Evolutionary conservation across 1,140 invertebrate genomes (phyloP).

Genomic region (Daktulosphaira vitifoliae): DNA sequence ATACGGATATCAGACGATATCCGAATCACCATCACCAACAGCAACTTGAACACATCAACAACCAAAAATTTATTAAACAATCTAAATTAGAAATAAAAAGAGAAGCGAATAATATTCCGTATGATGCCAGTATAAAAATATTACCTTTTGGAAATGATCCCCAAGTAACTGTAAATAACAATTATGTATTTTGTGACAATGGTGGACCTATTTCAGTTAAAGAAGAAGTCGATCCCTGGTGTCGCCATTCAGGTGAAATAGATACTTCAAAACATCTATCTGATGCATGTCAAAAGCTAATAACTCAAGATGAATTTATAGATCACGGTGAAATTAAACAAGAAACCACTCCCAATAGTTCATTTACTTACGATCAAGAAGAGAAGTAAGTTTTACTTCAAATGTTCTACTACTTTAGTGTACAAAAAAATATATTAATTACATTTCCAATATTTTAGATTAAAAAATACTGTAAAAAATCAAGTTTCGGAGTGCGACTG

Average conservation of each 20-base stretch:
- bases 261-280: constrained; percentile 59
- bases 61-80: background rate
- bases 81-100: background rate
- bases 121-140: constrained; percentile 5
- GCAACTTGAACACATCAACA: background rate
- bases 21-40: constrained; percentile 18
- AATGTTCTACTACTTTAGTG: background rate
- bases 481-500: constrained; percentile 78
- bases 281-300: constrained; percentile 60
- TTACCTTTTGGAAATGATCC: constrained; percentile 37
- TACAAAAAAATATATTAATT: background rate
- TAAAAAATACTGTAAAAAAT: constrained; percentile 61
- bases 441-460: constrained; percentile 40
- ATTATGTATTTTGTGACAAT: constrained; percentile 55
- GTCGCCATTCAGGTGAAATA: constrained; percentile 58
- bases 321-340: constrained; percentile 43
- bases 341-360: constrained; percentile 36
- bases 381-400: constrained; percentile 1
- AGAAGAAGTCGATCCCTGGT: constrained; percentile 54
- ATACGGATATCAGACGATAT: constrained; percentile 39
- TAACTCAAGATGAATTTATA: constrained; percentile 53
- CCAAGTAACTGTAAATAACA: constrained; percentile 34
- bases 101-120: background rate
- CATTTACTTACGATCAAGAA: constrained; percentile 14
- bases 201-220: constrained; percentile 54